Evolutionary conservation across 2,888 invertebrate genomes (phyloP), one percentile per base, ranked within the genome.

Genomic region (Ormyrus thymus): DNA sequence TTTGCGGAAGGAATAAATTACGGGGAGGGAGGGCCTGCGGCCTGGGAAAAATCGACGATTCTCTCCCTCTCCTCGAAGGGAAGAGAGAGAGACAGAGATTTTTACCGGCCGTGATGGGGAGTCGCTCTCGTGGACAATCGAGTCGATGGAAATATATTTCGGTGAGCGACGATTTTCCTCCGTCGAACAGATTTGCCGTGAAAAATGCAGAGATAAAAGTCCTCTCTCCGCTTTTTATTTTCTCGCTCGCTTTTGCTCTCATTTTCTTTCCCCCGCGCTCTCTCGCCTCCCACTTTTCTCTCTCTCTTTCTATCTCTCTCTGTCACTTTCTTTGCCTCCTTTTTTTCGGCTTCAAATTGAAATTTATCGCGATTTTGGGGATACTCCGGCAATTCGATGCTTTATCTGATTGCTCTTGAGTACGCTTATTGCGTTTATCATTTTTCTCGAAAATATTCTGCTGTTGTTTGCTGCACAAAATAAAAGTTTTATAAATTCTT

Each of bases 111-210:
- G 29, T 15, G 29, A 58, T 58, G 15, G 58, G 29, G 50, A 15
- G n/a, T 50, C 11, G 65, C 10, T 43, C 48, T 45, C 55, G 53
- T 13, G 53, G 69, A 62, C 71, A 77, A 71, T 72, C 72, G 66
- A 72, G 13, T 66, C 66, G 66, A 72, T 66, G 65, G 72, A 72
- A 78, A 78, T 78, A 72, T 78, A 78, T 78, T 78, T 78, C 53
- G 72, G 55, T 29, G 72, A 72, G 72, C 45, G 61, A 66, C 77
- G 58, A 72, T 78, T 72, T 72, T 72, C 55, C 66, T 61, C 66
- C 55, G 55, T 78, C 66, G 66, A 61, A 46, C 61, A 61, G 72
- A 78, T 78, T 72, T 55, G 9, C 59, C 61, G 48, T 78, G 72
- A 78, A 78, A 78, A 76, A 66, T 46, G 48, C 15, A 50, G 70